Evolutionary conservation across 2,113 vertebrate genomes (phyloP).

Genomic region (Bungarus multicinctus): DNA sequence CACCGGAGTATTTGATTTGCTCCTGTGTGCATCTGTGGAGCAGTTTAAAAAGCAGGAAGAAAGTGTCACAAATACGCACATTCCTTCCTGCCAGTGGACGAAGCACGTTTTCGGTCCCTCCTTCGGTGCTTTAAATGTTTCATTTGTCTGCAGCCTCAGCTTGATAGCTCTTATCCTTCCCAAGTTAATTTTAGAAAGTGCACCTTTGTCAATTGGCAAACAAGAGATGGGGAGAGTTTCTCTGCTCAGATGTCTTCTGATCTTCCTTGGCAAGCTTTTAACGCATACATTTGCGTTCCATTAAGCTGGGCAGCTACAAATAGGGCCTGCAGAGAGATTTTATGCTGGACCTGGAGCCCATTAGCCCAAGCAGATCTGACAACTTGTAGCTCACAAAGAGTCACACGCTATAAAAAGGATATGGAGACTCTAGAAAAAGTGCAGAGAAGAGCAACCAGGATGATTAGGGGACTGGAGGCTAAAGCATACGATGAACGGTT

Average conservation of each 20-base stretch:
- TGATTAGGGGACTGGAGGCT: too few species aligned
- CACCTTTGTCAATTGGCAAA: not conserved
- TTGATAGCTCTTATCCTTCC: not conserved
- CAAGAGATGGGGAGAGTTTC: fast-evolving
- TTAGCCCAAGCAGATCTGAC: not conserved
- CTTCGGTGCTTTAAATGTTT: not conserved
- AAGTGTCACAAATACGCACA: not conserved
- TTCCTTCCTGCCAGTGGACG: not conserved
- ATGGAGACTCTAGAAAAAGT: too few species aligned
- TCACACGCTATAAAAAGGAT: not conserved
- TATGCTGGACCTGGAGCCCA: too few species aligned
- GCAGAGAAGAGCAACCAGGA: too few species aligned
- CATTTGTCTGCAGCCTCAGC: not conserved
- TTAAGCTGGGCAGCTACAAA: not conserved
- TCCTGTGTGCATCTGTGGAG: not conserved
- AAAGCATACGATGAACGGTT: too few species aligned
- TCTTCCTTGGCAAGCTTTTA: not conserved
- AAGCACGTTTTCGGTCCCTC: not conserved
- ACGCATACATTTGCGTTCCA: not conserved
- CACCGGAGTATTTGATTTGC: not conserved
- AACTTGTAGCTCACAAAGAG: too few species aligned
- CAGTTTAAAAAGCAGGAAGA: not conserved
- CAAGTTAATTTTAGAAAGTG: not conserved
- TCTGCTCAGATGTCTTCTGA: not conserved
- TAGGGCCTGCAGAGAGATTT: too few species aligned